These are phyloP conservation scores for Amorpha juglandis DNA, from an alignment of 2,888 invertebrate genomes.

Conservation along the genomic window DNA sequence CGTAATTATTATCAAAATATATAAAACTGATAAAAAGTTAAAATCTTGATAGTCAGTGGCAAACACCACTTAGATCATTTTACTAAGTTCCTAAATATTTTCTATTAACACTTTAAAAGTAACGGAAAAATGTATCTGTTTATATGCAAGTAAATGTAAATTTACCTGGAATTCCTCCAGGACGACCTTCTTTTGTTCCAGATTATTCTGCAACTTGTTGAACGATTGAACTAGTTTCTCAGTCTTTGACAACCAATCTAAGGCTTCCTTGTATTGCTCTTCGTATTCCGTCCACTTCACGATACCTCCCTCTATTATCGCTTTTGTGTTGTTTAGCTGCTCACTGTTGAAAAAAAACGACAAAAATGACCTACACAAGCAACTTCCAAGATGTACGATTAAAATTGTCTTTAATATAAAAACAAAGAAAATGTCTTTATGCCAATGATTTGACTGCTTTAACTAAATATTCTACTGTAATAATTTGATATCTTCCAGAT, in stretches of 20 bases:
- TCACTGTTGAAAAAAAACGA: conserved; percentile 81
- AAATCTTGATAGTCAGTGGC: no score
- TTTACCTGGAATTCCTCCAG: conserved; percentile 93
- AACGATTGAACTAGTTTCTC: conserved; percentile 95
- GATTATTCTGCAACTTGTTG: conserved; percentile 94
- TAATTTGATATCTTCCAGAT: no score
- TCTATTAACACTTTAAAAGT: background rate
- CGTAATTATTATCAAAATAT: no score
- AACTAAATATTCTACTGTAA: no score
- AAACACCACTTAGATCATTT: no score
- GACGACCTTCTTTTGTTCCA: conserved; percentile 95
- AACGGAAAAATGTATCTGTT: background rate
- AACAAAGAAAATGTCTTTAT: no score
- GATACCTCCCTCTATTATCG: conserved; percentile 92
- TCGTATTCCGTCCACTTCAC: conserved; percentile 98
- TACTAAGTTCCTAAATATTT: no score
- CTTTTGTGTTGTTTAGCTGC: conserved; percentile 90
- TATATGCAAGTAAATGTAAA: background rate
- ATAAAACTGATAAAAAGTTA: no score
- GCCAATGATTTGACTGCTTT: no score
- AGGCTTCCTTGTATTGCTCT: conserved; percentile 94
- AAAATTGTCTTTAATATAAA: no score
- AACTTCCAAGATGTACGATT: background rate
- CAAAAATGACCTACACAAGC: background rate
- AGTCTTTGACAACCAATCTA: conserved; percentile 95